Conservation (phyloP, 2,888 invertebrate genomes). For the Ochropleura plecta region DNA sequence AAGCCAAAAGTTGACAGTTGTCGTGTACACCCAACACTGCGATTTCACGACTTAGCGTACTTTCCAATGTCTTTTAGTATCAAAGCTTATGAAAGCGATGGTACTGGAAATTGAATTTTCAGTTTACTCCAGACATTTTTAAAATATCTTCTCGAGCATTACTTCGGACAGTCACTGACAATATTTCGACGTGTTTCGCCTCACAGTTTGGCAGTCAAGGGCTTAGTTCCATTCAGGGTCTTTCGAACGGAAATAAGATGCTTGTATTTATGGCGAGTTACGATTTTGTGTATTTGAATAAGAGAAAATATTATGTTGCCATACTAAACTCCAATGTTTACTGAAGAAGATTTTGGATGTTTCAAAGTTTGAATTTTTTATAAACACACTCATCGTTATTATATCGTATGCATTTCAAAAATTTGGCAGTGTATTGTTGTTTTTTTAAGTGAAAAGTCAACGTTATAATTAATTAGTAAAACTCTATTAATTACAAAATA, state of each 20-base stretch:
- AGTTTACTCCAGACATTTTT: conserved; percentile 57
- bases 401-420: background rate
- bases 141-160: conserved; percentile 48
- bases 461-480: background rate
- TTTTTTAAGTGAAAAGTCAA: background rate
- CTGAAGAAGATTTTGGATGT: background rate
- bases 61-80: conserved; percentile 57
- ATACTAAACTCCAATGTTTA: background rate
- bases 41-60: conserved; percentile 59
- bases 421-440: background rate
- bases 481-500: conserved; percentile 24
- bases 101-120: conserved; percentile 63
- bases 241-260: conserved; percentile 47
- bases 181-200: conserved; percentile 43
- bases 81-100: conserved; percentile 58
- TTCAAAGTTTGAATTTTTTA: conserved; percentile 4
- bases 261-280: conserved; percentile 10
- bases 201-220: conserved; percentile 12
- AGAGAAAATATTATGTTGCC: conserved; percentile 1
- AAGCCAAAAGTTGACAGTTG: conserved; percentile 53
- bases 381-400: background rate
- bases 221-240: conserved; percentile 30
- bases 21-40: conserved; percentile 37
- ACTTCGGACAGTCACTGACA: conserved; percentile 32
- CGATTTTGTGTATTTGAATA: background rate